A percentile compares a stretch with the other conserved stretches of the same genome.
phyloP scores from a whole-genome alignment of 2,113 vertebrate species.

The Zeus faber region DNA sequence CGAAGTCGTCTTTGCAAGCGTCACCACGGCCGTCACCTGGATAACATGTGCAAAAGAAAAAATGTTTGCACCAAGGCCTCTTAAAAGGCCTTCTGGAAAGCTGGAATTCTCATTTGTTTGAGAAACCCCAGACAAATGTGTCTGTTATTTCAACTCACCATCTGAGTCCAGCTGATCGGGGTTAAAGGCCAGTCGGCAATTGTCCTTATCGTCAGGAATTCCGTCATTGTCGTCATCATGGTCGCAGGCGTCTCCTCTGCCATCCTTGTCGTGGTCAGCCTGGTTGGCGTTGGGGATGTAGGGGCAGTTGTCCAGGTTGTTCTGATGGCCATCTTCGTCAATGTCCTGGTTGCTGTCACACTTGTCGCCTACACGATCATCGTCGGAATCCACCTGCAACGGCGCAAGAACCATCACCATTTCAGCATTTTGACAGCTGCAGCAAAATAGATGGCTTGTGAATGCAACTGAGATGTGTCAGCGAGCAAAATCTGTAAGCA shows the following conservation, averaged over 20 bases:
- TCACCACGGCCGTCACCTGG: constrained; percentile 95
- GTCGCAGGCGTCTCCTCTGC: constrained; percentile 96
- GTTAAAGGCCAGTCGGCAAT: constrained; percentile 91
- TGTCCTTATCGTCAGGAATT: constrained; percentile 96
- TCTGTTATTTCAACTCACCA: too few species aligned
- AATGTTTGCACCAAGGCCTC: background rate
- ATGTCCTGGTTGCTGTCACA: constrained; percentile 98
- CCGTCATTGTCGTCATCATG: constrained; percentile 96
- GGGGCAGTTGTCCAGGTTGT: constrained; percentile 98
- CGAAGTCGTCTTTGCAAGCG: constrained; percentile 96
- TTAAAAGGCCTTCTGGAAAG: background rate
- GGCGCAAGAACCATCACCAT: constrained; percentile 4
- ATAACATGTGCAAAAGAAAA: background rate
- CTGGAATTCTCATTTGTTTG: too few species aligned
- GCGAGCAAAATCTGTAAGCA: constrained; percentile 6
- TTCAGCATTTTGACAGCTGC: too few species aligned
- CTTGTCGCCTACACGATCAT: constrained; percentile 91
- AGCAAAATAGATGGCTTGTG: too few species aligned
- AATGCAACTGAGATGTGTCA: too few species aligned
- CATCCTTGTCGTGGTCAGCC: constrained; percentile 96
- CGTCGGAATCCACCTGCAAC: constrained; percentile 88
- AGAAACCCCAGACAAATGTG: too few species aligned
- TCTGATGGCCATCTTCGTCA: constrained; percentile 98
- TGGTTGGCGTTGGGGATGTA: constrained; percentile 98
- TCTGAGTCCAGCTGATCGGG: constrained; percentile 92